Evolutionary conservation across 53 echinoderm and acorn worm species (phyloP).

Genomic region (Arbacia lixula): DNA sequence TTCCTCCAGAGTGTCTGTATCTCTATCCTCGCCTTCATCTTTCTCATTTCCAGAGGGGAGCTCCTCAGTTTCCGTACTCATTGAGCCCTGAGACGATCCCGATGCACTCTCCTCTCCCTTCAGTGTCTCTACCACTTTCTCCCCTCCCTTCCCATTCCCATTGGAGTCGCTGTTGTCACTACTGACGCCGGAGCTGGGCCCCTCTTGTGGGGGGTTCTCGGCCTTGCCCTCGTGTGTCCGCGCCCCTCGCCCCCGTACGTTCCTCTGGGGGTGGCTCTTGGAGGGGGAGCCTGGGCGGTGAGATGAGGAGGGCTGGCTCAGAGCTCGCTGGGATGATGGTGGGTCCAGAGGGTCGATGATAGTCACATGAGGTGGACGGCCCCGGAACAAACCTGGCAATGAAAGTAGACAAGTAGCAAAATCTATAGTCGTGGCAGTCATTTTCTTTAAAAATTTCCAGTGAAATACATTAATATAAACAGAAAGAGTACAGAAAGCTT

Average conservation of each 20-base stretch:
- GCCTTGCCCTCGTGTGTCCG: background rate
- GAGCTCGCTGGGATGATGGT: background rate
- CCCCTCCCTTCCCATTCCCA: slow-evolving; percentile 6
- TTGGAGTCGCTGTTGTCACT: slow-evolving; percentile 27
- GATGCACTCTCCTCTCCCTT: slow-evolving; percentile 11
- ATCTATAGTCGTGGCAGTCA: too few species aligned
- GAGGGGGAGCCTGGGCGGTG: background rate
- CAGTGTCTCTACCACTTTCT: slow-evolving; percentile 17
- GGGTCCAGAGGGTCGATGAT: slow-evolving; percentile 42
- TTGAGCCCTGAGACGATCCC: background rate
- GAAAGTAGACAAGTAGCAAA: too few species aligned
- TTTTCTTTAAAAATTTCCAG: too few species aligned
- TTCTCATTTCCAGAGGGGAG: slow-evolving; percentile 4
- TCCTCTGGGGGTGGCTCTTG: background rate
- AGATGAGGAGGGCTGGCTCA: slow-evolving; percentile 2
- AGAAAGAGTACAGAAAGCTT: too few species aligned
- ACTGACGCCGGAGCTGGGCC: slow-evolving; percentile 27
- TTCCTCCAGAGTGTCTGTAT: background rate
- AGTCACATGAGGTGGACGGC: slow-evolving; percentile 49
- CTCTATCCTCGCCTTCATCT: background rate
- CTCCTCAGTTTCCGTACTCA: slow-evolving; percentile 18
- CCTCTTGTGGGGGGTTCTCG: background rate
- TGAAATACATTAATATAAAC: too few species aligned
- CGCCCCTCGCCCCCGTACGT: slow-evolving; percentile 2
- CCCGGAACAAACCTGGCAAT: slow-evolving; percentile 19